Conservation (phyloP, 2,797 vertebrate species). For the Telmatherina bonti region DNA sequence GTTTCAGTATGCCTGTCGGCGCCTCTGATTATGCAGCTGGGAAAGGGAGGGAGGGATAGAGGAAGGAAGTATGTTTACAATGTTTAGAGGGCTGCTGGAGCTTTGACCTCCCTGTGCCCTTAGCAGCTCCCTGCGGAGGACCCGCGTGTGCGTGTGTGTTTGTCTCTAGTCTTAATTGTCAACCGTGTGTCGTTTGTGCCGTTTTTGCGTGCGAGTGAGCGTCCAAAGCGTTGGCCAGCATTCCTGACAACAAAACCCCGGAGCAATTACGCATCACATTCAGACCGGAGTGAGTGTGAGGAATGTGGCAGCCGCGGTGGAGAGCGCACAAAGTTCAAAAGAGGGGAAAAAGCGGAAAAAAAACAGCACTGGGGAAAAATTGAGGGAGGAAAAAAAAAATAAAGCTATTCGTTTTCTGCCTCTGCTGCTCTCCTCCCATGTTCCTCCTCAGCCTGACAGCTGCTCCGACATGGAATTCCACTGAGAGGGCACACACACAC, state of each 20-base stretch:
- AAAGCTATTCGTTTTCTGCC: constrained; percentile 72
- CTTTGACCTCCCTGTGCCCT: constrained; percentile 75
- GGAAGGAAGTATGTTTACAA: constrained; percentile 80
- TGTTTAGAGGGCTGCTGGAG: constrained; percentile 79
- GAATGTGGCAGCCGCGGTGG: constrained; percentile 73
- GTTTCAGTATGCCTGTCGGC: constrained; percentile 71
- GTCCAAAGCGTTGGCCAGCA: constrained; percentile 61
- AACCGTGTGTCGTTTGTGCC: constrained; percentile 58
- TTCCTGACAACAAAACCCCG: constrained; percentile 72
- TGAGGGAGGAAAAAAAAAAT: constrained; percentile 24
- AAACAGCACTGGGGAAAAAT: constrained; percentile 57
- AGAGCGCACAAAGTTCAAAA: constrained; percentile 70
- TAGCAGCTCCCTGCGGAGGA: constrained; percentile 66
- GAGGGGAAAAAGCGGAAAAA: constrained; percentile 22
- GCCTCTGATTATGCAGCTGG: constrained; percentile 79
- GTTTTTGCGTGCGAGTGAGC: constrained; percentile 46
- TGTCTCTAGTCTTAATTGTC: constrained; percentile 68
- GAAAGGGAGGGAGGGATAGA: constrained; percentile 57
- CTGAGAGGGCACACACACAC: constrained; percentile 72
- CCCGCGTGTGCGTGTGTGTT: constrained; percentile 57
- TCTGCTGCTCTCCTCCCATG: constrained; percentile 70
- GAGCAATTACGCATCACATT: constrained; percentile 71
- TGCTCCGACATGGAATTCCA: constrained; percentile 82
- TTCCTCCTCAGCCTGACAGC: constrained; percentile 82
- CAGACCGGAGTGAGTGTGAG: constrained; percentile 50